Evolutionary conservation across 2,113 vertebrate genomes (phyloP), one percentile per base, ranked within the genome.

Genomic region (Nothoprocta perdicaria): DNA sequence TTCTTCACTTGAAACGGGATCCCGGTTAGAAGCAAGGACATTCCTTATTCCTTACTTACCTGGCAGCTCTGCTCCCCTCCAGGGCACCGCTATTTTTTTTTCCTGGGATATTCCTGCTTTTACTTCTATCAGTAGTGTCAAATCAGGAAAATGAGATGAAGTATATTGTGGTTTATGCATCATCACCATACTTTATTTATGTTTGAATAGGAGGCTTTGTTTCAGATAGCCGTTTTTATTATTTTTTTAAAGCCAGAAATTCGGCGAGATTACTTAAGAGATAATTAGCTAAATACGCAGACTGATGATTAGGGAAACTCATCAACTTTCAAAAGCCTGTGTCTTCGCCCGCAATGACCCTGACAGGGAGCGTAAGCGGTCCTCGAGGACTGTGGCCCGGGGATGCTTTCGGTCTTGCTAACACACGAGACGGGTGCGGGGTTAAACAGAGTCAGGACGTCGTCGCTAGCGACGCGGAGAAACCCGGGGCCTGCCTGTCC

Each of bases 341-440:
- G 3, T 4, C 3, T 6, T 8, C 6, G 1, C 10, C 40, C 12
- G 35, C 4, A 0, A 21, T 6, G 27, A 14, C 2, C 2, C n/a
- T 5, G 33, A 3, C 1, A 23, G 14, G 10, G 14, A 69, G 10
- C 48, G 11, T 48, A 48, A 33, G 45, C 24, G 14, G 12, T 22
- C 29, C 45, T 22, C 10, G 45, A 68, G 14, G 53, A 2, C 10
- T 26, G n/a, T 4, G 57, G 6, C 4, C 2, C 2, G 13, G 11
- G n/a, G 12, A 14, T 23, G 21, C n/a, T 61, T 53, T 27, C 13
- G 7, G 26, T 55, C 53, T 16, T 5, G 26, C 53, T 55, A 55
- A 16, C 14, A 16, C 14, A 29, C 53, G 29, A 55, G 53, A 55
- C 26, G 53, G 8, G 27, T 29, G 53, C 9, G 26, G 8, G 14